Conservation (phyloP, 2,113 vertebrate genomes). For the Elgaria multicarinata region DNA sequence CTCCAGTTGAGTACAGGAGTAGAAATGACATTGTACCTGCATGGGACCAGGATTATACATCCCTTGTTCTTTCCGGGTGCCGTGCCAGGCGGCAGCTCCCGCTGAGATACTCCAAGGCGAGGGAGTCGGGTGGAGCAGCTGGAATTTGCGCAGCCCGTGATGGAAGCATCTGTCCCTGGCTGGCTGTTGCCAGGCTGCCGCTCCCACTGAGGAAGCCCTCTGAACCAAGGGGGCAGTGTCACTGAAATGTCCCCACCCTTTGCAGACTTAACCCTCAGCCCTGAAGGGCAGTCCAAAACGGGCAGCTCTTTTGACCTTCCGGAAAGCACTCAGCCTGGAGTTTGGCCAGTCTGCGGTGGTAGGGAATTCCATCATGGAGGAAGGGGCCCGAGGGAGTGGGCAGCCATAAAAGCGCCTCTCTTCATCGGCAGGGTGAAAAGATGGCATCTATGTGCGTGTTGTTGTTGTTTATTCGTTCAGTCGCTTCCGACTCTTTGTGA, state of each 20-base stretch:
- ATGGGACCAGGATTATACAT: not conserved
- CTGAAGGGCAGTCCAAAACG: not conserved
- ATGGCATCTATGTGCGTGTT: no score
- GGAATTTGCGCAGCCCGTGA: not conserved
- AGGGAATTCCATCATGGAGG: not conserved
- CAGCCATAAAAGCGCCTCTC: not conserved
- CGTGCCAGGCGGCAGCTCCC: not conserved
- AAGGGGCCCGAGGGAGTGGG: not conserved
- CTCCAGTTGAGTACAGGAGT: no score
- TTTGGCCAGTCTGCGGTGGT: not conserved
- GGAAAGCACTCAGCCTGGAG: not conserved
- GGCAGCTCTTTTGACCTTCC: not conserved
- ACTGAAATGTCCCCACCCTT: not conserved
- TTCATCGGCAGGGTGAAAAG: not conserved
- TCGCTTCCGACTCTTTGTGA: no score
- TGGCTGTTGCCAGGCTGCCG: not conserved
- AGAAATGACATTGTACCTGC: not conserved
- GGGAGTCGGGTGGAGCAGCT: not conserved
- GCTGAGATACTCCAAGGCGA: not conserved
- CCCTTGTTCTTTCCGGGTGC: not conserved
- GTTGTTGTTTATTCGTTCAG: no score
- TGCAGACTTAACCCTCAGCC: not conserved
- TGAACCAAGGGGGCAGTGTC: not conserved
- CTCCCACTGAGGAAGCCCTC: not conserved
- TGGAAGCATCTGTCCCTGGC: not conserved